phyloP scores from a whole-genome alignment of 2,113 vertebrate genomes.

The Sapajus apella region DNA sequence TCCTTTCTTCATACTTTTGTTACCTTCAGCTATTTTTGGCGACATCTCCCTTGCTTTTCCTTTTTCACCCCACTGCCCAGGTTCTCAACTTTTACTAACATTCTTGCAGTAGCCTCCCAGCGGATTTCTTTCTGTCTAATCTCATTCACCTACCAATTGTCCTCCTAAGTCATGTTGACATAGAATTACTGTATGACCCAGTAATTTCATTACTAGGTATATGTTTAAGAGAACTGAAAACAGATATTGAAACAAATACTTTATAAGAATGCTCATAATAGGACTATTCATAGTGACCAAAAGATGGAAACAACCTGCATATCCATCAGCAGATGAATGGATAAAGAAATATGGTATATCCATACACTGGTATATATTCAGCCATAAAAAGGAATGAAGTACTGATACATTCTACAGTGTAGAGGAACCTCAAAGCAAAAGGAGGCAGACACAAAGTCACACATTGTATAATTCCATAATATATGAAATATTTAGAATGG shows the following conservation, averaged over 20 bases:
- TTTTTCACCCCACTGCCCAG: not conserved
- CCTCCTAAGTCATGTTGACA: not conserved
- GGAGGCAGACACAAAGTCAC: not conserved
- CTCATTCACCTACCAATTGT: not conserved
- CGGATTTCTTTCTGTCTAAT: not conserved
- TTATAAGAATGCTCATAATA: not conserved
- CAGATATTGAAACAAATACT: not conserved
- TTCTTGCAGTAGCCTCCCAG: not conserved
- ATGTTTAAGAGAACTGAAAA: not conserved
- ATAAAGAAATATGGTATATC: not conserved
- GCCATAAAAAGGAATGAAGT: not conserved
- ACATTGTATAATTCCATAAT: not conserved
- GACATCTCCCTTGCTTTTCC: not conserved
- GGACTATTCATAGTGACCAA: not conserved
- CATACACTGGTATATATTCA: not conserved
- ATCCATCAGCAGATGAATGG: not conserved
- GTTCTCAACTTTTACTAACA: not conserved
- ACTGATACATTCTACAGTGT: not conserved
- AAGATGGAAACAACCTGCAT: not conserved
- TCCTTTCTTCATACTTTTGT: not conserved
- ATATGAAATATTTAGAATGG: not conserved
- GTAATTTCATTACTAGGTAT: not conserved
- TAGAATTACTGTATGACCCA: not conserved
- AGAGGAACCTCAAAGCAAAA: not conserved
- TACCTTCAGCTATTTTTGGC: not conserved